A percentile compares a stretch with the other conserved stretches of the same genome.
Conservation (phyloP, 2,797 vertebrate genomes). For the Tachyglossus aculeatus region DNA sequence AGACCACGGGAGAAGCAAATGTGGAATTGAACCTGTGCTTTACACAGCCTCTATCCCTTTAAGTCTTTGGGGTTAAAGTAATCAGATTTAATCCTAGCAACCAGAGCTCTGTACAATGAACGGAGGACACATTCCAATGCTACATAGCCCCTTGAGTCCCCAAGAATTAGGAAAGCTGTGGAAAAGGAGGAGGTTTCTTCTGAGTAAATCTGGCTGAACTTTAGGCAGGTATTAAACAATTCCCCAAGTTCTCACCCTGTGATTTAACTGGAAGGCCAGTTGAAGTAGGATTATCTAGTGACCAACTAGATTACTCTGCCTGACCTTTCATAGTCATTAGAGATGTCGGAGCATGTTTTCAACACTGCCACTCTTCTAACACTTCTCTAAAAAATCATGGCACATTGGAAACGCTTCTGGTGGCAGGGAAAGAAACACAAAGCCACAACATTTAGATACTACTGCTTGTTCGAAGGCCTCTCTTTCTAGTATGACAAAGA, state of each 20-base stretch:
- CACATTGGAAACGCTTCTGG: too few relatives aligned
- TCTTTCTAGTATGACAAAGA: too few relatives aligned
- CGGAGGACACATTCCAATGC: background rate
- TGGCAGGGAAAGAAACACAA: too few relatives aligned
- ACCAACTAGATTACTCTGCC: background rate
- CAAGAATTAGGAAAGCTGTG: conserved; percentile 23
- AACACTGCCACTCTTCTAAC: conserved; percentile 15
- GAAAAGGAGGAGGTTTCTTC: conserved; percentile 5
- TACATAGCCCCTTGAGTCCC: background rate
- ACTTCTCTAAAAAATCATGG: conserved; percentile 20
- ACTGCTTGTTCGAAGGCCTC: too few relatives aligned
- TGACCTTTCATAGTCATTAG: background rate
- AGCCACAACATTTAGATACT: too few relatives aligned
- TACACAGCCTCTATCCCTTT: background rate
- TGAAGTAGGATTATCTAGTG: background rate
- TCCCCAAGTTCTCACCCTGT: background rate
- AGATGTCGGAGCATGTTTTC: background rate
- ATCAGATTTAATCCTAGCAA: conserved; percentile 18
- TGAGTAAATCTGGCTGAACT: background rate
- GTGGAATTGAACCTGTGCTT: background rate
- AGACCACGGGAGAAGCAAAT: background rate
- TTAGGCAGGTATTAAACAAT: conserved; percentile 2
- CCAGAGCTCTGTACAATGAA: background rate
- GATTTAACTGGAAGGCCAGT: background rate
- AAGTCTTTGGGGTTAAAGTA: background rate